Base-by-base conservation (phyloP, 2,113 vertebrate species). In the Tringa solitaria region DNA sequence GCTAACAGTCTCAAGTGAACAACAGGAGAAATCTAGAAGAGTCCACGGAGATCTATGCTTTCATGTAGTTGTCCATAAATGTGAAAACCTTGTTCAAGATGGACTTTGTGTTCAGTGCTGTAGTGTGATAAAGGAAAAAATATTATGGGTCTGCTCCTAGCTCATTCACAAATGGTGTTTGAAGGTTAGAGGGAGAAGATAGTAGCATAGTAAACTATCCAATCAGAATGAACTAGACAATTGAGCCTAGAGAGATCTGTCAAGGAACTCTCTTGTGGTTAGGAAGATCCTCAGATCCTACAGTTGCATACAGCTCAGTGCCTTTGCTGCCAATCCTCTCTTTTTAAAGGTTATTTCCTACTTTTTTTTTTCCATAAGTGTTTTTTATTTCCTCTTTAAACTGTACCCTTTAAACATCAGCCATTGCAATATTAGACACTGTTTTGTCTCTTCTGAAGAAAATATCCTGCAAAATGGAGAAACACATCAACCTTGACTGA, bases 401-500 rank as follows among this genome's bases (percentile, higher is more conserved):
- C 63, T n/a, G 73, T 87, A 65, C 48, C n/a, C 33, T 95, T 95
- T 89, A 93, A 94, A 92, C 93, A 95, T 87, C 84, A 87, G 46
- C 70, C 30, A 92, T 93, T 91, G 90, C 84, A 95, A 92, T 91
- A 94, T 96, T 97, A 96, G 97, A 98, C 97, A 96, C 96, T 98
- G 98, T 98, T 99, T 98, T 98, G 98, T 98, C 98, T 98, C 97
- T 98, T 97, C 91, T 94, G 97, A 95, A 97, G 97, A 98, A 98
- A 98, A 98, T 98, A 98, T 98, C 98, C 98, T 98, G 98, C 94
- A 96, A 96, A 97, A 97, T 96, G 97, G 96, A 98, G 98, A 97
- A 98, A 98, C 97, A 98, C 96, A 98, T 98, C 98, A 98, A 98
- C 98, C 98, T 99, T 98, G 98, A 99, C 98, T 1, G 85, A 94